Conservation (phyloP, 37 sponge, comb jelly and placozoan genomes). For the Halichondria panicea region DNA sequence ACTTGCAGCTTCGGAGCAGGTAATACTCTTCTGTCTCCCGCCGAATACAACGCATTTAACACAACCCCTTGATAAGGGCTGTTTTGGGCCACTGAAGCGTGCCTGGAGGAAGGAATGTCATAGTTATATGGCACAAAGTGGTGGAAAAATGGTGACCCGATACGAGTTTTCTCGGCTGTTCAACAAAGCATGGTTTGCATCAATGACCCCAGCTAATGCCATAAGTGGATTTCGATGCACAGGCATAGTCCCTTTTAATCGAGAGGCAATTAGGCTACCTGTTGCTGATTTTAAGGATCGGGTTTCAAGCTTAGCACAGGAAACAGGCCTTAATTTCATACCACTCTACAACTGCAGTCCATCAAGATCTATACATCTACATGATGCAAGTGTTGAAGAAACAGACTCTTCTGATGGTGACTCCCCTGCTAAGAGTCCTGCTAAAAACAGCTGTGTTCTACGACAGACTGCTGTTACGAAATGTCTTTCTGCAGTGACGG, state of each 20-base stretch:
- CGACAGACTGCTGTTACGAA: too few species aligned
- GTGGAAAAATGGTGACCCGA: conserved; percentile 24
- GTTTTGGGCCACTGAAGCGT: conserved; percentile 35
- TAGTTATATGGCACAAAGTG: conserved; percentile 8
- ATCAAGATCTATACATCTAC: too few species aligned
- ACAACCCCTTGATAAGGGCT: conserved; percentile 56
- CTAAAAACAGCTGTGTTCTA: too few species aligned
- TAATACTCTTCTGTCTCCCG: conserved; percentile 59
- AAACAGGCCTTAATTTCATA: too few species aligned
- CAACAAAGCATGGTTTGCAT: conserved; percentile 44
- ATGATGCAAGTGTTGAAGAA: too few species aligned
- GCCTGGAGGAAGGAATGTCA: conserved; percentile 46
- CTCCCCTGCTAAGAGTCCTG: too few species aligned
- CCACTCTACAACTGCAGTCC: too few species aligned
- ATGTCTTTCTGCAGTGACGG: too few species aligned
- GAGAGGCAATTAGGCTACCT: conserved; percentile 19
- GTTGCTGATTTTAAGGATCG: too few species aligned
- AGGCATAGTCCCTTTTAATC: conserved; percentile 52
- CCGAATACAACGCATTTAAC: conserved; percentile 55
- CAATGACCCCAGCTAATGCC: conserved; percentile 36
- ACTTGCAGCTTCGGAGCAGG: conserved; percentile 24
- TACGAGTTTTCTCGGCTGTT: conserved; percentile 45
- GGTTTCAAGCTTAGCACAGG: too few species aligned
- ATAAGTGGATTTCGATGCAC: conserved; percentile 38
- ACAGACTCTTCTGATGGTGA: too few species aligned